Evolutionary conservation across 1,140 invertebrate genomes (phyloP), one percentile per base, ranked within the genome.

Genomic region (Brachionus calyciflorus): DNA sequence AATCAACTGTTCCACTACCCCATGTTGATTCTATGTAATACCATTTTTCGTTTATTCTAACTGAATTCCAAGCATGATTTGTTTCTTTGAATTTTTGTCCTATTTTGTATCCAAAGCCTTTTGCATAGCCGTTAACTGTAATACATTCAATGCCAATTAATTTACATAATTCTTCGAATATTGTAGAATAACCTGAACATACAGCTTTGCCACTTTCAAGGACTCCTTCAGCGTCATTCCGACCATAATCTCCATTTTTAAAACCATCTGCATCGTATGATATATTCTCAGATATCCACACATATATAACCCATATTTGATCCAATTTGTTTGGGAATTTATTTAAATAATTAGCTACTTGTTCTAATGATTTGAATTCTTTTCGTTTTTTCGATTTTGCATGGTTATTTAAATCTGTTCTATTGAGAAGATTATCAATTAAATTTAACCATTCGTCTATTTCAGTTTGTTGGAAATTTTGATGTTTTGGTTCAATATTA

Each of bases 1-100:
- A 7, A 10, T 9, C 9, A 6, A 70, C 28, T 14, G 14, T 0
- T 3, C 65, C 65, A 48, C 21, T 30, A 7, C 10, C 65, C 65
- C 65, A 69, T 28, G 65, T 69, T 1, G 44, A 30, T n/a, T 69
- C 65, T 17, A 69, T 21, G 14, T n/a, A 30, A 30, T 49, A 30
- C 65, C 65, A 69, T 30, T 69, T 28, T 4, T 49, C 17, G 14
- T 30, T 26, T 48, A 69, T 28, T 30, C 30, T 48, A 48, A 69
- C 44, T 14, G 44, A 41, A 19, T 69, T 69, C 65, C 65, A 69
- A 6, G 65, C 65, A 69, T 69, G 65, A 49, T 49, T 48, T 0
- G 65, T 69, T n/a, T 30, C 21, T 26, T n/a, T 6, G 6, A 70
- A 33, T 69, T 69, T 69, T 14, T 48, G 9, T 9, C 44, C 65